A percentile compares a stretch with the other conserved stretches of the same genome.
These are phyloP conservation scores for Anisognathus igniventris DNA, from an alignment of 2,797 vertebrate genomes.

Conservation along the genomic window DNA sequence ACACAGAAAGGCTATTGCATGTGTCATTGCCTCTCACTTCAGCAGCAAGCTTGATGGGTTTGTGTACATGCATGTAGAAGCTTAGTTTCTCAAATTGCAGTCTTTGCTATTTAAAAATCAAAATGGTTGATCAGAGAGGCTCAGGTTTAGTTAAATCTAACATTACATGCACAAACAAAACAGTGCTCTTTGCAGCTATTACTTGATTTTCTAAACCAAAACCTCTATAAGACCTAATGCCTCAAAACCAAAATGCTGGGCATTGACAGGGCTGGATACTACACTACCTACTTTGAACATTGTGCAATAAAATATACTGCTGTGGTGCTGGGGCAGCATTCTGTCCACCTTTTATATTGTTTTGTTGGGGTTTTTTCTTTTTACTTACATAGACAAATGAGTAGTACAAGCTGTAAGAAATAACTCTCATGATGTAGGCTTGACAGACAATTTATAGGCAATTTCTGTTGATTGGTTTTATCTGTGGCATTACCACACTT, in stretches of 20 bases:
- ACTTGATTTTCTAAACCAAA: conserved; percentile 9
- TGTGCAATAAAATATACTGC: background rate
- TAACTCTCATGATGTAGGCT: background rate
- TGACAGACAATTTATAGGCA: background rate
- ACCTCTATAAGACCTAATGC: background rate
- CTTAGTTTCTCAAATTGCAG: background rate
- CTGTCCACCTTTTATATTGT: conserved; percentile 21
- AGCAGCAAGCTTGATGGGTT: background rate
- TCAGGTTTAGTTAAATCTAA: background rate
- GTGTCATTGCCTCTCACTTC: background rate
- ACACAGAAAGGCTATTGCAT: background rate
- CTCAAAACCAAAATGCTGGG: background rate
- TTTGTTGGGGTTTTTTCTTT: background rate
- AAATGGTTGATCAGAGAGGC: background rate
- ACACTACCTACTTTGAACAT: background rate
- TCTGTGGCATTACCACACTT: background rate
- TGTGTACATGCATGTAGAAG: background rate
- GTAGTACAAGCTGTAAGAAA: background rate
- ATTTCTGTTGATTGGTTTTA: background rate
- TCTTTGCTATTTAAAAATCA: background rate
- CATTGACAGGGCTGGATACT: background rate
- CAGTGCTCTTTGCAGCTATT: background rate
- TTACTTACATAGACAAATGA: background rate
- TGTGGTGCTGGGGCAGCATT: conserved; percentile 42
- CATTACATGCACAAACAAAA: background rate